Evolutionary conservation across 2,888 invertebrate species (phyloP), one percentile per base, ranked within the genome.

Genomic region (Calameuta filiformis): DNA sequence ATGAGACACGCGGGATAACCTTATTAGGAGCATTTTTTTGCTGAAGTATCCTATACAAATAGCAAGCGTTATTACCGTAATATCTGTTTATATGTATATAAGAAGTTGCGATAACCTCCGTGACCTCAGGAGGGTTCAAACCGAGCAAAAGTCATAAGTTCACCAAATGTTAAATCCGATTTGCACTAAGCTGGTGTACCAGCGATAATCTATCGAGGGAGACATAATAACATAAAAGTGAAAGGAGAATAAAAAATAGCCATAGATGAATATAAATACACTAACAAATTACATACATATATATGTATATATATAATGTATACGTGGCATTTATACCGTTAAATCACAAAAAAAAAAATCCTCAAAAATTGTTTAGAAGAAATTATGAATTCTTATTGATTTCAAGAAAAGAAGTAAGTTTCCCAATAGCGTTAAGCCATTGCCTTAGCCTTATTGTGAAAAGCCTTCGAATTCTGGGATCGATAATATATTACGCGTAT

Each of bases 61-160:
- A 81, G 82, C 79, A 81, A 85, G 84, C 76, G 78, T 85, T 84
- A 83, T 87, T 87, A 85, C 82, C 84, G 83, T 87, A 88, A 87
- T 88, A 88, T 87, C 85, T 89, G 86, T 89, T 87, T 82, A 89
- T 89, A 88, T 89, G 87, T 89, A 88, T 82, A 89, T 88, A 88
- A 83, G 83, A 85, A 83, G 79, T 30, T 35, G 80, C 81, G 86
- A 86, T 87, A 88, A 87, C 85, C 84, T 83, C 75, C 73, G 9
- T 56, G 56, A 23, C 23, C 31, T 31, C 71, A 80, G 77, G 79
- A 81, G 83, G 85, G 85, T 9, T 88, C 82, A 83, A 86, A 76
- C 56, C 77, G 85, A 84, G 83, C 85, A 86, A 87, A 87, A 86
- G 84, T 86, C 84, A 73, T 73, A 81, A 83, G 86, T 87, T 86